Evolutionary conservation across 1,140 invertebrate genomes (phyloP).

Genomic region (Dendrolimus punctatus): DNA sequence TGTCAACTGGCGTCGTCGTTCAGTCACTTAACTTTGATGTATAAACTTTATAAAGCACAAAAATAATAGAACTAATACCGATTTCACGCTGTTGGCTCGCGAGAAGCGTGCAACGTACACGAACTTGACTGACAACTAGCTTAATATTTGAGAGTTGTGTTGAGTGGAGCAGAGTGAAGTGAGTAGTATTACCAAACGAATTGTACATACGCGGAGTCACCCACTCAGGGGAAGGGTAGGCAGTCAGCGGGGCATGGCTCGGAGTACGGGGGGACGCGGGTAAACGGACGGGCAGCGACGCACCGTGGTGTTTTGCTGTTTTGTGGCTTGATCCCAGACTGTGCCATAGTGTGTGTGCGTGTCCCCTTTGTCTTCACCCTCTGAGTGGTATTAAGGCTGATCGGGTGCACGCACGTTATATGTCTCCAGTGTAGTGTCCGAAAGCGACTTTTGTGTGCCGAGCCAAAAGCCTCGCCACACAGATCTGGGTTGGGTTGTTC

Average conservation of each 20-base stretch:
- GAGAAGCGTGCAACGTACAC: constrained; percentile 11
- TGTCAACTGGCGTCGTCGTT: constrained; percentile 36
- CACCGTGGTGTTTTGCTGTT: constrained; percentile 1
- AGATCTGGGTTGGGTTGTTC: too few species aligned
- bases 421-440: too few species aligned
- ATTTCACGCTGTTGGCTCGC: constrained; percentile 4
- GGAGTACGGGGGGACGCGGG: constrained; percentile 24
- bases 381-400: too few species aligned
- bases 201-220: constrained; percentile 17
- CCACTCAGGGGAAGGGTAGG: constrained; percentile 7
- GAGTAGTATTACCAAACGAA: constrained; percentile 34
- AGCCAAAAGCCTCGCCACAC: too few species aligned
- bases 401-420: too few species aligned
- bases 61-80: constrained; percentile 21
- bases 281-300: constrained; percentile 8
- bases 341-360: constrained; percentile 9
- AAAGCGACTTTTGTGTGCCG: too few species aligned
- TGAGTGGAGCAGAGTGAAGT: constrained; percentile 20
- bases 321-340: constrained; percentile 21
- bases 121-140: constrained; percentile 20
- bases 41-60: constrained; percentile 8
- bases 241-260: constrained; percentile 10
- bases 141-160: background rate
- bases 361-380: background rate
- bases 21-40: constrained; percentile 41